Evolutionary conservation across 2,113 vertebrate genomes (phyloP), one percentile per base, ranked within the genome.

Genomic region (Tupaia tana): DNA sequence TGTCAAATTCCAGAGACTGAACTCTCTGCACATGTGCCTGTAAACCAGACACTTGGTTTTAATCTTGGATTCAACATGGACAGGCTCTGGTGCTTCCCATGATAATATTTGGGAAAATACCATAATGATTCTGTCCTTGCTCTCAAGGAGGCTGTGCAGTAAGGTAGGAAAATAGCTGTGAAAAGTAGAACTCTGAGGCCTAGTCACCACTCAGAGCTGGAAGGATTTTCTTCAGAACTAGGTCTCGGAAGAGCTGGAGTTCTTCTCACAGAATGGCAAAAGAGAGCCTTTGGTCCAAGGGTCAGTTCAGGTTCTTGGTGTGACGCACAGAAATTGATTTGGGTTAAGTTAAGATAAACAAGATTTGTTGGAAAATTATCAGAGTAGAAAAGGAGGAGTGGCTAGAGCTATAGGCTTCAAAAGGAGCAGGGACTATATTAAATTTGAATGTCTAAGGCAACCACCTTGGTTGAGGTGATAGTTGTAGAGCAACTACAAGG

Each of bases 31-130:
- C 24, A 34, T 22, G 73, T 3, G 31, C 12, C 19, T 79, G 24
- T 56, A 63, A 92, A 24, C 2, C 18, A 31, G 75, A 91, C 27
- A 63, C 15, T 71, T 75, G 58, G 54, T 58, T 91, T 95, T 89
- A 86, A 93, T 79, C 71, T 58, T 58, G 64, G 43, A 77, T 92
- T 93, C 95, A 95, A 86, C 95, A 74, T 4, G 1, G 13, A 56
- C 9, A 19, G n/a, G 7, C 29, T 82, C n/a, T 9, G 6, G 79
- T 22, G 77, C 31, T 71, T 95, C 25, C 80, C 31, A 58, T 0
- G 34, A 79, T 94, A 64, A 29, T 82, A 31, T 64, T 92, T 75
- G 25, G 86, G 25, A 95, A 96, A 93, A 22, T 29, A 54, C 1
- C 3, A 27, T 31, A 67, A 90, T 82, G 70, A 83, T 58, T 54